Base-by-base conservation (phyloP, 2,797 vertebrate species). In the Neolamprologus multifasciatus region DNA sequence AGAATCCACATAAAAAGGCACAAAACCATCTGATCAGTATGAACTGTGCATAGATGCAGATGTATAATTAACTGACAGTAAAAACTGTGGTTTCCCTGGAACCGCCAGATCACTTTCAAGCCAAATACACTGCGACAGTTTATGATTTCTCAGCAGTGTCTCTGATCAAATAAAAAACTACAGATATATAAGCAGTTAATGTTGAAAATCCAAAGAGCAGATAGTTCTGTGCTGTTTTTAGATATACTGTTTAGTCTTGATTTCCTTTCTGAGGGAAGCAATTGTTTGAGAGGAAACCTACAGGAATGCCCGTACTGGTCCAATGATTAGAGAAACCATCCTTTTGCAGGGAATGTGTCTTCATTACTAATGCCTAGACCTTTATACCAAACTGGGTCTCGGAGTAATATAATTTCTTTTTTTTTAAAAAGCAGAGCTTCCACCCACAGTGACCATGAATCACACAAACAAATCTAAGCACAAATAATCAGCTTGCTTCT, bases 11-110 rank as follows among this genome's bases (percentile, higher is more conserved):
- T 80, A 21, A 85, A 78, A 79, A 88, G 8, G 33, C 59, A 59
- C 54, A 77, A 79, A 80, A 76, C 62, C 4, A 13, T 64, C 57
- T 82, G 26, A 90, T 82, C 77, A 64, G 59, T 51, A 17, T 76
- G 9, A 81, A 79, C 33, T 59, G n/a, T 80, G 59, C 8, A 74
- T 55, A 64, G 26, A 85, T 57, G 19, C 76, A 45, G 71, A 90
- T 57, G 9, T 48, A 54, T 67, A 38, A 82, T 80, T 83, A 79
- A 84, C 26, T 76, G 23, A 84, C 26, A 77, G 74, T 19, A 51
- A 81, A 64, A 86, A 54, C 36, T n/a, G 26, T 54, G 33, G 77
- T 86, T 91, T 85, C 86, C 51, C 50, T 79, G 17, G 78, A 80
- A 86, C 84, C 16, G 9, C 69, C 26, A 86, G 69, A 84, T 77